Conservation (phyloP, 2,113 vertebrate species). For the Choloepus hoffmanni region DNA sequence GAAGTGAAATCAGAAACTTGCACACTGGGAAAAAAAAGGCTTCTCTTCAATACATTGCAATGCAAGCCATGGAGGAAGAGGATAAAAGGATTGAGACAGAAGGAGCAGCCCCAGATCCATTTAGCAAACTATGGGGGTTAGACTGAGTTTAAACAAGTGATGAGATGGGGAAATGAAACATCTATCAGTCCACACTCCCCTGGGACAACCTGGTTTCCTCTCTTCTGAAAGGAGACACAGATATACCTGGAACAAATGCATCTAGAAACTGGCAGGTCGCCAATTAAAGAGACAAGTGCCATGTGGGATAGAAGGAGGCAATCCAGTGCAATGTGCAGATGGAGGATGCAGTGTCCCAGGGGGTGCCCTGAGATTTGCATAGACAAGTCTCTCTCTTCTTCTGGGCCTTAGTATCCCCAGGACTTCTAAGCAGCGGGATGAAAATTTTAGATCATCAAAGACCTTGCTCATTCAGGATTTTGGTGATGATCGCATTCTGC, state of each 20-base stretch:
- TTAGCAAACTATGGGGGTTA: not conserved
- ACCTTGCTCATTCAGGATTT: not conserved
- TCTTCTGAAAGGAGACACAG: conserved; percentile 42
- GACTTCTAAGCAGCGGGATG: not conserved
- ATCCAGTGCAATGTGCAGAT: not conserved
- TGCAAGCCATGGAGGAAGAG: not conserved
- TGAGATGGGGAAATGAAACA: not conserved
- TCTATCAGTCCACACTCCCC: not conserved
- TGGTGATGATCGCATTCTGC: not conserved
- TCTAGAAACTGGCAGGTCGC: not conserved
- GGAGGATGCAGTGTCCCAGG: not conserved
- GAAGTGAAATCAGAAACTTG: not conserved
- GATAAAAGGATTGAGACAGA: not conserved
- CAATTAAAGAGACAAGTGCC: not conserved
- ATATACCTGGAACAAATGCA: not conserved
- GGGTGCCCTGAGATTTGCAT: not conserved
- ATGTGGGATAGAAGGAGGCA: not conserved
- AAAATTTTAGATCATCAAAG: not conserved
- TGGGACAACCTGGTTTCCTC: not conserved
- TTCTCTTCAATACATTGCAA: not conserved
- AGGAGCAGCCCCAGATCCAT: not conserved
- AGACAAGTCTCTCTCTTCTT: not conserved
- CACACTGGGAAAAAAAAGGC: not conserved
- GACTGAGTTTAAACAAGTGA: not conserved
- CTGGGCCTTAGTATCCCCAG: not conserved